These are phyloP conservation scores for Eumaeus atala DNA, from an alignment of 1,140 invertebrate genomes.

Conservation along the genomic window DNA sequence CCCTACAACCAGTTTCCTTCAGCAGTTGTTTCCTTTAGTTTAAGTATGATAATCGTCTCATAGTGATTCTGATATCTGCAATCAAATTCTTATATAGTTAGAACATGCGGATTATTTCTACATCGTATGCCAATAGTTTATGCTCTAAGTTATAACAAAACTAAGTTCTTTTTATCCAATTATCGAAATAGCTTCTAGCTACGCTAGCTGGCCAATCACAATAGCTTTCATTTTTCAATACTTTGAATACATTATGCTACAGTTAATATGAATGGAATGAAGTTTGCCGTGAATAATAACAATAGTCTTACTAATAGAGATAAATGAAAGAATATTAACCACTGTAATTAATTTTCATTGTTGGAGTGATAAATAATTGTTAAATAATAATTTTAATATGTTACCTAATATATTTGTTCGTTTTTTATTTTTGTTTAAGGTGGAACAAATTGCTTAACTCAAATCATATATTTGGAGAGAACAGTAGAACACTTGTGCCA, in stretches of 20 bases:
- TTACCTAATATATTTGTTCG: background rate
- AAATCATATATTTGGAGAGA: no score
- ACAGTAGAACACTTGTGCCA: background rate
- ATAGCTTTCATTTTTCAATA: conserved; percentile 1
- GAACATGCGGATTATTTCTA: background rate
- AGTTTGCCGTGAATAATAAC: background rate
- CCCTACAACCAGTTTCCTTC: no score
- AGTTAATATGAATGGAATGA: background rate
- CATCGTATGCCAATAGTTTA: background rate
- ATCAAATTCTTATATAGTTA: background rate
- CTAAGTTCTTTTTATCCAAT: conserved; percentile 7
- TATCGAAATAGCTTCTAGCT: conserved; percentile 10
- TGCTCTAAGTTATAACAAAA: conserved; percentile 2
- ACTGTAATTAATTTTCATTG: background rate
- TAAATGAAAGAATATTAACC: no score
- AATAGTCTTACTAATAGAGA: background rate
- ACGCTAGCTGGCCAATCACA: conserved; percentile 8
- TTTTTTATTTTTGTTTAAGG: no score
- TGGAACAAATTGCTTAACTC: no score
- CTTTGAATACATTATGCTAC: background rate
- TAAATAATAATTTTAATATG: background rate
- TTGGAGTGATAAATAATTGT: background rate
- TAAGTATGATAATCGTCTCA: no score
- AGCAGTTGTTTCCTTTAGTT: no score
- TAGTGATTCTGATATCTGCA: no score